Evolutionary conservation across 2,888 invertebrate genomes (phyloP).

Genomic region (Eilema caniola): DNA sequence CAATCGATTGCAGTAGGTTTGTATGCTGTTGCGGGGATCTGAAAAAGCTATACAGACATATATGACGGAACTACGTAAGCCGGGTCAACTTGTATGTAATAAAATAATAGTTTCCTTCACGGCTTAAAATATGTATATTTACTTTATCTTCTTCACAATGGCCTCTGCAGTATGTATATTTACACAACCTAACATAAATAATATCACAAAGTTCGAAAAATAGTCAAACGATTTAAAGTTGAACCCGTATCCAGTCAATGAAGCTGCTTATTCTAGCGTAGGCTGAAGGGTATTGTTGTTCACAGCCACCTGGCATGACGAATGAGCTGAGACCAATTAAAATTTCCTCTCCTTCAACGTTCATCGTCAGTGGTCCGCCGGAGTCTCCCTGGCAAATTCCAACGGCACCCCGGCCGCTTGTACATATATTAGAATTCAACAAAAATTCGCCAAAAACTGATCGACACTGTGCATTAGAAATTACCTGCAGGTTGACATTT

Average conservation of each 20-base stretch:
- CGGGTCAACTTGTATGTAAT: too few species aligned
- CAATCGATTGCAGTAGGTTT: too few species aligned
- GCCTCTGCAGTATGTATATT: conserved; percentile 10
- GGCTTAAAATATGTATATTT: conserved; percentile 4
- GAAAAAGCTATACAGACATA: too few species aligned
- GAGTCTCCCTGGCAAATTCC: conserved; percentile 78
- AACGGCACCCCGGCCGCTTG: conserved; percentile 69
- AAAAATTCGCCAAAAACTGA: conserved; percentile 60
- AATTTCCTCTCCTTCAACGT: conserved; percentile 58
- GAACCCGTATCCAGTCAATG: conserved; percentile 65
- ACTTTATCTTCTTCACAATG: too few species aligned
- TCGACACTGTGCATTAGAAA: conserved; percentile 61
- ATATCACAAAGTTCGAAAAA: background rate
- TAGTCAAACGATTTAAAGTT: conserved; percentile 47
- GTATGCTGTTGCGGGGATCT: too few species aligned
- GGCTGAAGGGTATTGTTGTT: conserved; percentile 71
- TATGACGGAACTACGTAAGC: too few species aligned
- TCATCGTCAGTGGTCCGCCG: conserved; percentile 70
- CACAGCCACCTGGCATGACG: conserved; percentile 71
- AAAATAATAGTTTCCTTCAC: conserved; percentile 7
- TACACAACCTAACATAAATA: background rate
- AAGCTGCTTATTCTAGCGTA: conserved; percentile 69
- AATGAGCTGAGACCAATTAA: conserved; percentile 77
- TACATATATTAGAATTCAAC: conserved; percentile 72
- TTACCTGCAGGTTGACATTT: conserved; percentile 66